Base-by-base conservation (phyloP, 92 coral and sea anemone species). In the Bergia sp. region DNA sequence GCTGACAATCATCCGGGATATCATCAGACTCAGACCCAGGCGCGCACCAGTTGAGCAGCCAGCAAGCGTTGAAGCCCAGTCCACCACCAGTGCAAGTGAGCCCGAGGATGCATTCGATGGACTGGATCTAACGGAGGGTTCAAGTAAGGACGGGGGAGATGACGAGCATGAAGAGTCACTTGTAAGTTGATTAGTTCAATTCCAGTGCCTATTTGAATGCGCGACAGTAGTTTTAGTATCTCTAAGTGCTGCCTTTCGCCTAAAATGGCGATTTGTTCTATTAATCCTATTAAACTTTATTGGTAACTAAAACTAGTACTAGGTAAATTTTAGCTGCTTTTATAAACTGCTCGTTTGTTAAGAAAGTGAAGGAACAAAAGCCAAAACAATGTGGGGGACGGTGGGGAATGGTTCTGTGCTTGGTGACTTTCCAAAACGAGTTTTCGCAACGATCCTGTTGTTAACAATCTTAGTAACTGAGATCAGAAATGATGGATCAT, bases 1-100 rank as follows among this genome's bases (percentile, higher is more conserved):
- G 93, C 91, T 95, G 29, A 95, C 95, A 20, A 93, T 95, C 65
- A 92, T 95, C 20, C 93, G 98, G 36, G 98, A 95, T 75, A 93
- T 95, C 43, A 95, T 95, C 23, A 92, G 93, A 80, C 85, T 95
- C 45, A 92, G 87, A 77, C 93, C 93, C 64, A 94, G 94, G 89
- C 96, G 96, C 61, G 50, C 90, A 23, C 89, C 90, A 39, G 75
- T 82, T 37, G 98, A 93, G 20, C 82, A 82, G n/a, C 86, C 85
- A 37, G 98, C 82, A 5, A 87, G 92, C 37, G 84, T 92, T 50
- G 94, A 85, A 71, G 92, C 89, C 40, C 96, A 95, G 88, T 93
- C 98, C 38, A 92, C 96, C 3, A 90, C 98, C 5, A 92, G 96
- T 10, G 93, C 95, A 3, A 92, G 92, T 53, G 96, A 93, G 64